Conservation (phyloP, 2,888 invertebrate species). For the Sycophila texana region DNA sequence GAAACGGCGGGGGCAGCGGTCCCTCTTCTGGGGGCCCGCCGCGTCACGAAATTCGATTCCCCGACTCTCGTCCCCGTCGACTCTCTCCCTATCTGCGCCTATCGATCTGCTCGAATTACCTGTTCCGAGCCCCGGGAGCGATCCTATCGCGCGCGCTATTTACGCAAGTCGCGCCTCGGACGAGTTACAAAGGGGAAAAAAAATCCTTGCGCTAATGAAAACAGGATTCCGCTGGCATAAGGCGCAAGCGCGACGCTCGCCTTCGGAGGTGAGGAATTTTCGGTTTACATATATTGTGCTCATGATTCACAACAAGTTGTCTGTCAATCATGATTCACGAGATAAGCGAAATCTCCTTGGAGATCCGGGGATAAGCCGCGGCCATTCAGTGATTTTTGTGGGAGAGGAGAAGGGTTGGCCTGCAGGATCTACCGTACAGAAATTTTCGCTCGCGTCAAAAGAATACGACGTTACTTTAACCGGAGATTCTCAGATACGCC, state of each 20-base stretch:
- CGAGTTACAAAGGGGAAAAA: background rate
- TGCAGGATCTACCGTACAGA: too few relatives aligned
- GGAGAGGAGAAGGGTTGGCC: too few relatives aligned
- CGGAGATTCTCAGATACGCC: too few relatives aligned
- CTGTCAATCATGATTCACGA: background rate
- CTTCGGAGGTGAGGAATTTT: conserved; percentile 10
- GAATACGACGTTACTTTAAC: too few relatives aligned
- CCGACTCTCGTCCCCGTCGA: background rate
- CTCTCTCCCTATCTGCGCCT: conserved; percentile 25
- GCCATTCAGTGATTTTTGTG: too few relatives aligned
- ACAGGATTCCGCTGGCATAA: conserved; percentile 28
- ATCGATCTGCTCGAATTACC: conserved; percentile 56
- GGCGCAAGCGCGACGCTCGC: background rate
- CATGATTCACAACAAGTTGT: background rate
- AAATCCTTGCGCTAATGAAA: conserved; percentile 14
- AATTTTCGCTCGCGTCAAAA: too few relatives aligned
- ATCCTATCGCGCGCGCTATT: conserved; percentile 25
- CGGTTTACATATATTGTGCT: background rate
- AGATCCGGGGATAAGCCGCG: too few relatives aligned
- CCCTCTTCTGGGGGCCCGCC: conserved; percentile 31
- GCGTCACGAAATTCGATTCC: conserved; percentile 54
- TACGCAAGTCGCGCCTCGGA: conserved; percentile 19
- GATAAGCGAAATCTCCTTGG: too few relatives aligned
- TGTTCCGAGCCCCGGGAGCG: background rate
- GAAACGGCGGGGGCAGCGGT: background rate